phyloP scores from a whole-genome alignment of 2,113 vertebrate species.

The Hepsetus odoe region DNA sequence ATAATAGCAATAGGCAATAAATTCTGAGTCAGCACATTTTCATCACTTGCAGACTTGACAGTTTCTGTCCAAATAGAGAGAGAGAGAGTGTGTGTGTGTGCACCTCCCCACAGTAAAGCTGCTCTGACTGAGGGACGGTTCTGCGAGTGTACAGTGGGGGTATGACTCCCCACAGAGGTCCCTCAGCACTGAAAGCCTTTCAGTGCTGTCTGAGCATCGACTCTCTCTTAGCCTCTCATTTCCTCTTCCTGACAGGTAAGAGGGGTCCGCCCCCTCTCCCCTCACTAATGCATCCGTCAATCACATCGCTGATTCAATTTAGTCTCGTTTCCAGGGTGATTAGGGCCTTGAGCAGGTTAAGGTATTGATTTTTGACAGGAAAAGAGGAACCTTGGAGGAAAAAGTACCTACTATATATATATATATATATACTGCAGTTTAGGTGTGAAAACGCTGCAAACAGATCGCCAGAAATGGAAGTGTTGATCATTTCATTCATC shows the following conservation, averaged over 20 bases:
- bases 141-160: background rate
- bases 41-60: too few relatives aligned
- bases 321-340: constrained; percentile 21
- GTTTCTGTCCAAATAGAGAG: too few relatives aligned
- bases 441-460: too few relatives aligned
- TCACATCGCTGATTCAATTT: constrained; percentile 48
- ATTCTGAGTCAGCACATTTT: too few relatives aligned
- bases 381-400: background rate
- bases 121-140: background rate
- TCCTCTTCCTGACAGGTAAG: constrained; percentile 38
- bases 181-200: constrained; percentile 34
- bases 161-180: constrained; percentile 29
- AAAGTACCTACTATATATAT: background rate
- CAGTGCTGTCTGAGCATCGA: constrained; percentile 27
- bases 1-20: too few relatives aligned
- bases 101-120: background rate
- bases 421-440: background rate
- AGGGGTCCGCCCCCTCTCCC: constrained; percentile 18
- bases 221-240: constrained; percentile 32
- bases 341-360: background rate
- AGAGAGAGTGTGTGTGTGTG: background rate
- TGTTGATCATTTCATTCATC: too few relatives aligned
- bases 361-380: constrained; percentile 1
- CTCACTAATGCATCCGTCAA: constrained; percentile 51
- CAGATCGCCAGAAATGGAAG: too few relatives aligned